These are phyloP conservation scores for Physocephala rufipes DNA, from an alignment of 2,888 invertebrate species.

Conservation along the genomic window DNA sequence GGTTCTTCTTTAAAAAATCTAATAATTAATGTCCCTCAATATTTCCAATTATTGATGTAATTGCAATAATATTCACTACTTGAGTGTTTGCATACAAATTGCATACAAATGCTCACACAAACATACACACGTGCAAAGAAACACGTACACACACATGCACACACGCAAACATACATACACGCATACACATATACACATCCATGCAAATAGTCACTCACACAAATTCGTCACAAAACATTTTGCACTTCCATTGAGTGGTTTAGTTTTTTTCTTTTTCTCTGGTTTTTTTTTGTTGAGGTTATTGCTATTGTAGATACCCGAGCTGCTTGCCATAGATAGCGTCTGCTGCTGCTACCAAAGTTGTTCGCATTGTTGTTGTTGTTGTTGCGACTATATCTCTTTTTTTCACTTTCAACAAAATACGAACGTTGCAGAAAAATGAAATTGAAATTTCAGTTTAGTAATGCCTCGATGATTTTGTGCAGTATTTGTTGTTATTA, in stretches of 20 bases:
- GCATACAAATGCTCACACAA: background rate
- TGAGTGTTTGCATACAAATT: too few species aligned
- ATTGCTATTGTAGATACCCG: background rate
- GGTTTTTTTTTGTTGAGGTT: background rate
- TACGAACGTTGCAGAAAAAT: background rate
- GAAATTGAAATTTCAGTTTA: conserved; percentile 11
- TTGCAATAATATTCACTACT: too few species aligned
- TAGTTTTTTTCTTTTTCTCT: too few species aligned
- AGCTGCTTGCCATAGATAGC: background rate
- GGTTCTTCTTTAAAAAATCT: too few species aligned
- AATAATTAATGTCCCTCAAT: too few species aligned
- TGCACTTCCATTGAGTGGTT: too few species aligned
- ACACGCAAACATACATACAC: too few species aligned
- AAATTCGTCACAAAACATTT: too few species aligned
- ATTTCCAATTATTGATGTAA: too few species aligned
- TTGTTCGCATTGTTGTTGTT: background rate
- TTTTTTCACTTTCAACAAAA: background rate
- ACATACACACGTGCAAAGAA: too few species aligned
- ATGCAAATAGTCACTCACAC: background rate
- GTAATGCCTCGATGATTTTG: conserved; percentile 10
- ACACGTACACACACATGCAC: too few species aligned
- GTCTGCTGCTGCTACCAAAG: background rate
- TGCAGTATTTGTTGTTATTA: background rate
- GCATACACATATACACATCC: too few species aligned
- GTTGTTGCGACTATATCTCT: background rate